phyloP scores from a whole-genome alignment of 2,888 invertebrate genomes.

The Melangyna quadrimaculata region DNA sequence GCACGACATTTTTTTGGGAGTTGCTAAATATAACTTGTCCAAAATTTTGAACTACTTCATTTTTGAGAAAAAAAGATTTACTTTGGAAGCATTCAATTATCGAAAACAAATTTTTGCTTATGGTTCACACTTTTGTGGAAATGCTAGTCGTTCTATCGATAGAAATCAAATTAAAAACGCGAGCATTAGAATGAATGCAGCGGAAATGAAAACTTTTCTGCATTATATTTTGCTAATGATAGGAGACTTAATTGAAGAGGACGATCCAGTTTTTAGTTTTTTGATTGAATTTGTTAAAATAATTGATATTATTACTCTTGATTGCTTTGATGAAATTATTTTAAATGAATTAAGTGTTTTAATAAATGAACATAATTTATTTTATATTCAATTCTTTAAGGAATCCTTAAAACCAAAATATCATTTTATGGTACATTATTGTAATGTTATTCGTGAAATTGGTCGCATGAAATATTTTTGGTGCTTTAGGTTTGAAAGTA shows the following conservation, averaged over 20 bases:
- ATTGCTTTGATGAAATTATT: not conserved
- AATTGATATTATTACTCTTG: not conserved
- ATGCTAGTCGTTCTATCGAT: not conserved
- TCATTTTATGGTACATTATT: no score
- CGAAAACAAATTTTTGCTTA: not conserved
- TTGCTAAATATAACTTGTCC: no score
- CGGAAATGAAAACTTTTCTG: not conserved
- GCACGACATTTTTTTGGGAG: no score
- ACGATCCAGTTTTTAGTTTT: not conserved
- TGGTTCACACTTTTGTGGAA: not conserved
- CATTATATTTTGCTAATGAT: not conserved
- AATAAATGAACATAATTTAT: not conserved
- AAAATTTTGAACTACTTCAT: no score
- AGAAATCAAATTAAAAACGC: not conserved
- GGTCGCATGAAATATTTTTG: not conserved
- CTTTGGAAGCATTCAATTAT: no score
- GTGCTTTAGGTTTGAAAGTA: not conserved
- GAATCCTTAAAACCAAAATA: not conserved
- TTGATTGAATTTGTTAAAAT: not conserved
- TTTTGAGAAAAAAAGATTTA: no score
- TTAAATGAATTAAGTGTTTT: not conserved
- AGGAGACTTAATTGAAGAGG: not conserved
- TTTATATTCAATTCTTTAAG: not conserved
- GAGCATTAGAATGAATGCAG: not conserved
- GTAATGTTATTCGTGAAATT: no score